phyloP scores from a whole-genome alignment of 2,888 invertebrate genomes.

The Argyresthia goedartella region DNA sequence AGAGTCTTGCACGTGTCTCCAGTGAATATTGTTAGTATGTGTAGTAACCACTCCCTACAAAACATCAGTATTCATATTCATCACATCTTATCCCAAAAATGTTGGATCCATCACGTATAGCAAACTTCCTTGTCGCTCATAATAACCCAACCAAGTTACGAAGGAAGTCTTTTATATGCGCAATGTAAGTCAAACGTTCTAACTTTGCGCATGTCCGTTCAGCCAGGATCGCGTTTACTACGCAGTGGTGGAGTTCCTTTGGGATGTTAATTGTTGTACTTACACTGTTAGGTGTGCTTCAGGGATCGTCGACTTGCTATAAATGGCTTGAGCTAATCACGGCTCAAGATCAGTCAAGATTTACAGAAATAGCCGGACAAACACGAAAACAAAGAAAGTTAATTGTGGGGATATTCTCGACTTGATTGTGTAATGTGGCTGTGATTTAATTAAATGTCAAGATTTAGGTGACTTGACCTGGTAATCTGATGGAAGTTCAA shows the following conservation, averaged over 20 bases:
- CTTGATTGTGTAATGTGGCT: too few relatives aligned
- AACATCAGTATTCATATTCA: slow-evolving; percentile 3
- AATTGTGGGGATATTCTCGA: too few relatives aligned
- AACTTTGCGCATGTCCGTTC: too few relatives aligned
- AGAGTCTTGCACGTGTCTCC: too few relatives aligned
- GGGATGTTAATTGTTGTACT: slow-evolving; percentile 17
- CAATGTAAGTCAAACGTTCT: too few relatives aligned
- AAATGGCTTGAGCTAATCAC: slow-evolving; percentile 37
- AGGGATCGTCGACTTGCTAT: slow-evolving; percentile 22
- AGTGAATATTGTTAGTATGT: too few relatives aligned
- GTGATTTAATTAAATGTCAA: too few relatives aligned
- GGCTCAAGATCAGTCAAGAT: slow-evolving; percentile 15
- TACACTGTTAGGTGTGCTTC: not conserved
- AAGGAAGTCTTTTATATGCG: slow-evolving; percentile 6
- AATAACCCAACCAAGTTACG: slow-evolving; percentile 18
- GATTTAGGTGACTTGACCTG: too few relatives aligned
- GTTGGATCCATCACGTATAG: slow-evolving; percentile 39
- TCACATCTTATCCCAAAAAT: slow-evolving; percentile 34
- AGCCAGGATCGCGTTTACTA: slow-evolving; percentile 10
- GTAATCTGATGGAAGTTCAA: too few relatives aligned
- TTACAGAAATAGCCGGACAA: slow-evolving; percentile 36
- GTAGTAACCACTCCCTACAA: too few relatives aligned
- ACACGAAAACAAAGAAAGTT: too few relatives aligned
- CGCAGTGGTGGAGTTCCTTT: slow-evolving; percentile 16
- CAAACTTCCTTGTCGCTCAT: slow-evolving; percentile 28